Percentiles rank a stretch among this genome's conserved stretches.
These are phyloP conservation scores for Emesis castigata DNA, from an alignment of 2,888 invertebrate genomes.

Conservation along the genomic window DNA sequence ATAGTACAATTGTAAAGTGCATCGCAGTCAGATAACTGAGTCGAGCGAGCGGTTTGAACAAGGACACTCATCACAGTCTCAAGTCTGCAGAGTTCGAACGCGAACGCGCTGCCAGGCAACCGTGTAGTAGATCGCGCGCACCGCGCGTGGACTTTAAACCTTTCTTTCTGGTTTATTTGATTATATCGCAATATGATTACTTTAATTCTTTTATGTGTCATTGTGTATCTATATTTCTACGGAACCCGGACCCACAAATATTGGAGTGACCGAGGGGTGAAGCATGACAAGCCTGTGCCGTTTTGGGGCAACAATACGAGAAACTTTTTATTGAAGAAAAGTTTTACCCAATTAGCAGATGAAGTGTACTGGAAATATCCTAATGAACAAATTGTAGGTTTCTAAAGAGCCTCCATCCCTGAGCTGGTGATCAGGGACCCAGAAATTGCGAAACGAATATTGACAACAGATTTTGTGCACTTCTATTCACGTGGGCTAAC, in stretches of 20 bases:
- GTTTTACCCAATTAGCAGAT: slow-evolving; percentile 71
- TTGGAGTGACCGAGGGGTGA: slow-evolving; percentile 75
- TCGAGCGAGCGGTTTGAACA: too few relatives aligned
- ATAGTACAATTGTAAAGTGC: too few relatives aligned
- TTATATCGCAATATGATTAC: slow-evolving; percentile 32
- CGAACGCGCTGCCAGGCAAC: too few relatives aligned
- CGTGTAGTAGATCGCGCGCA: too few relatives aligned
- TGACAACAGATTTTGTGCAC: slow-evolving; percentile 75
- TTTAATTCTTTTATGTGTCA: slow-evolving; percentile 49
- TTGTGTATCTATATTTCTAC: slow-evolving; percentile 72
- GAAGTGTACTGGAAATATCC: slow-evolving; percentile 77
- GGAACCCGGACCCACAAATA: slow-evolving; percentile 74
- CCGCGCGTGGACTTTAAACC: neutral
- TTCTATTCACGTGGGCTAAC: slow-evolving; percentile 76
- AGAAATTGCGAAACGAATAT: slow-evolving; percentile 74
- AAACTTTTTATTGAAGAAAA: slow-evolving; percentile 72
- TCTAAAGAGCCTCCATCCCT: slow-evolving; percentile 73
- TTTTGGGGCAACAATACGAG: slow-evolving; percentile 75
- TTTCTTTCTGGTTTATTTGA: neutral
- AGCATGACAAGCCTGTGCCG: slow-evolving; percentile 75
- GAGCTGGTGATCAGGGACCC: slow-evolving; percentile 77
- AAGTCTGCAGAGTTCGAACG: too few relatives aligned
- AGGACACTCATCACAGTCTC: too few relatives aligned
- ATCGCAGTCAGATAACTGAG: too few relatives aligned
- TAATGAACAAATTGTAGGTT: slow-evolving; percentile 76